Percentiles rank a stretch among this genome's conserved stretches.
Conservation (phyloP, 2,797 vertebrate species). For the Alectoris magna region DNA sequence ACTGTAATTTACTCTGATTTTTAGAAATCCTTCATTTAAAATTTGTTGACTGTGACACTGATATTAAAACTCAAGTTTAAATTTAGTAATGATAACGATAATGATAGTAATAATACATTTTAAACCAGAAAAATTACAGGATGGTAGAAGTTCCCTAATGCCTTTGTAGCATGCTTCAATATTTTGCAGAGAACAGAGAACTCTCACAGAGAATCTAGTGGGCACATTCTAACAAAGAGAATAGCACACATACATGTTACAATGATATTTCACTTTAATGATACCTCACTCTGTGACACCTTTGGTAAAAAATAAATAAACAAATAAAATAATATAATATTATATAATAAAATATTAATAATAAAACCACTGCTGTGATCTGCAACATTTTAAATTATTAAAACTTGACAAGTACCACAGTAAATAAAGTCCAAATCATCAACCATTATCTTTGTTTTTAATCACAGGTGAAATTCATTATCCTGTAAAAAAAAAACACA, state of each 20-base stretch:
- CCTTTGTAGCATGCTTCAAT: background rate
- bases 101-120: background rate
- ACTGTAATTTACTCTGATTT: background rate
- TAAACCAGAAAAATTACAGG: background rate
- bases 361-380: background rate
- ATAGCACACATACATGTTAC: background rate
- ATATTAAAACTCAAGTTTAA: background rate
- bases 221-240: background rate
- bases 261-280: conserved; percentile 1
- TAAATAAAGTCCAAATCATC: conserved; percentile 43
- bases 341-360: background rate
- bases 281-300: background rate
- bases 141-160: background rate
- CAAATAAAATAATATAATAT: too few relatives aligned
- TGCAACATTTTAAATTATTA: conserved; percentile 57
- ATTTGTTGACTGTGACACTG: background rate
- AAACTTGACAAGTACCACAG: conserved; percentile 26
- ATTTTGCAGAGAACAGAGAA: background rate
- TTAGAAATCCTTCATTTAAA: background rate
- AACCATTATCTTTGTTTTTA: conserved; percentile 55
- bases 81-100: background rate
- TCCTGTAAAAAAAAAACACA: conserved; percentile 15
- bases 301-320: background rate
- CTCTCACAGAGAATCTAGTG: background rate
- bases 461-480: conserved; percentile 48